These are phyloP conservation scores for Volucella inflata DNA, from an alignment of 2,888 invertebrate genomes.

Conservation along the genomic window DNA sequence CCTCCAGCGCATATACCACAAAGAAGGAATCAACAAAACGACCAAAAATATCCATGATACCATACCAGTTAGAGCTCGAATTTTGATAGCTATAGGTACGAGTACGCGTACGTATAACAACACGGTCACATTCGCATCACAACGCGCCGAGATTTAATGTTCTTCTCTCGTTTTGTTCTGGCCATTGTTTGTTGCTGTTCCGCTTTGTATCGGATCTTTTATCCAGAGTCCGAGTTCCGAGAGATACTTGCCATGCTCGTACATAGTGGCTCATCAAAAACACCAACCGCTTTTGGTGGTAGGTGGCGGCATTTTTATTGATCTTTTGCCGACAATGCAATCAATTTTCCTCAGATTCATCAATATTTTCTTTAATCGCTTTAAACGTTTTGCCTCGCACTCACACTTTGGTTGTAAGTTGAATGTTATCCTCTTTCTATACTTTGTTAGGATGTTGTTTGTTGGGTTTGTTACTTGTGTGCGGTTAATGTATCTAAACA, in stretches of 20 bases:
- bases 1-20: slow-evolving; percentile 48
- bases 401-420: slow-evolving; percentile 49
- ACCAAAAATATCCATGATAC: slow-evolving; percentile 8
- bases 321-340: slow-evolving; percentile 74
- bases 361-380: slow-evolving; percentile 76
- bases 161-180: slow-evolving; percentile 63
- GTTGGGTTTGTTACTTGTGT: slow-evolving; percentile 27
- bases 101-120: too few species aligned
- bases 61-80: slow-evolving; percentile 23
- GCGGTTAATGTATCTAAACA: slow-evolving; percentile 71
- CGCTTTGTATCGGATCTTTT: slow-evolving; percentile 71
- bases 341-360: slow-evolving; percentile 76
- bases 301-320: slow-evolving; percentile 67
- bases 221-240: slow-evolving; percentile 15
- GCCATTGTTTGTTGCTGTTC: slow-evolving; percentile 74
- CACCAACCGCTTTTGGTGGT: slow-evolving; percentile 66
- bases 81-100: slow-evolving; percentile 41
- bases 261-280: slow-evolving; percentile 71
- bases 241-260: slow-evolving; percentile 56
- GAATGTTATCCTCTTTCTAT: slow-evolving; percentile 54
- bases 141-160: slow-evolving; percentile 38
- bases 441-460: slow-evolving; percentile 5
- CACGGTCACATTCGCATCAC: background rate
- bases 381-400: slow-evolving; percentile 74
- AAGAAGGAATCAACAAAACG: slow-evolving; percentile 5